These are phyloP conservation scores for Thinocorus orbignyianus DNA, from an alignment of 2,113 vertebrate genomes.

Conservation along the genomic window DNA sequence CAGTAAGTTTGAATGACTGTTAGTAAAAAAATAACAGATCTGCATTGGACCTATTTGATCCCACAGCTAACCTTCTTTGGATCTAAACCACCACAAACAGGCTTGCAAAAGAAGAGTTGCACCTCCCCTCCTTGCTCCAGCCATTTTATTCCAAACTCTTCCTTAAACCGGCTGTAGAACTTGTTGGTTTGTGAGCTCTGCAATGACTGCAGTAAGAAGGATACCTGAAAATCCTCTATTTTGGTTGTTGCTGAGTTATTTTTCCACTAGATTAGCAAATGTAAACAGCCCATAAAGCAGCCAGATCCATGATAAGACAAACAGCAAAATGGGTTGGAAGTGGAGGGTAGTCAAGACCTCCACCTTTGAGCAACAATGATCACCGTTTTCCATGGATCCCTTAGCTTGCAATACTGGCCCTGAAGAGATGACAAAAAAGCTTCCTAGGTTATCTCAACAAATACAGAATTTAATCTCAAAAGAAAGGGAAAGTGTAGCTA, in stretches of 20 bases:
- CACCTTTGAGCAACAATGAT: not conserved
- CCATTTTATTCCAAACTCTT: not conserved
- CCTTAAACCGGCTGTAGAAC: not conserved
- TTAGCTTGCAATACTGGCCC: not conserved
- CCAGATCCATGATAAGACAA: not conserved
- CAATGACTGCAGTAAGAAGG: not conserved
- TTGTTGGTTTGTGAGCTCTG: not conserved
- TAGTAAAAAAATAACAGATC: not conserved
- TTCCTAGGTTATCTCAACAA: not conserved
- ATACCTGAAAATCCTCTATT: not conserved
- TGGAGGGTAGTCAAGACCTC: not conserved
- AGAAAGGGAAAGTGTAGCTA: not conserved
- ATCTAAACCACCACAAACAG: not conserved
- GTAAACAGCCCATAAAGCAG: not conserved
- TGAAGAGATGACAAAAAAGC: not conserved
- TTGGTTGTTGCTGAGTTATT: not conserved
- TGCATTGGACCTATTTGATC: not conserved
- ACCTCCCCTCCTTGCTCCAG: not conserved
- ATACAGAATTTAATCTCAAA: not conserved
- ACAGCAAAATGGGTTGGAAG: not conserved
- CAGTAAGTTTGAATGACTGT: not conserved
- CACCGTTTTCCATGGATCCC: not conserved
- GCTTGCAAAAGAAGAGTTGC: not conserved
- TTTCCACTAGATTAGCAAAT: not conserved
- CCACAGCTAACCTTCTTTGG: not conserved